Conservation (phyloP, 2,797 vertebrate species). For the Choloepus didactylus region DNA sequence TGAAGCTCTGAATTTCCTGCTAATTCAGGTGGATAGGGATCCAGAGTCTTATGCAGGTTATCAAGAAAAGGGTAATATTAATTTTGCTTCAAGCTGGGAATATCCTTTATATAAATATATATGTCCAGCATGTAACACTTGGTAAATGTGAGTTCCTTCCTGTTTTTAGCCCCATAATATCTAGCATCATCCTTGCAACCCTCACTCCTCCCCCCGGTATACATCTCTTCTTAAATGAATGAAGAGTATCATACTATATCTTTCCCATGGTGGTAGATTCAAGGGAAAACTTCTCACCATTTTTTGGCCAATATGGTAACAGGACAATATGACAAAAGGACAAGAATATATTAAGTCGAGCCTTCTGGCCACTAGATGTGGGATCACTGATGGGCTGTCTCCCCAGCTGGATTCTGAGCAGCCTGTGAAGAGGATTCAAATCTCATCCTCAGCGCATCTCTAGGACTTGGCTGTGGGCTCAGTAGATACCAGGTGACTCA, state of each 20-base stretch:
- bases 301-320: neutral
- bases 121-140: neutral
- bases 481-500: neutral
- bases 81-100: neutral
- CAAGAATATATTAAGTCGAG: neutral
- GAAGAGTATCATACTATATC: neutral
- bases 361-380: neutral
- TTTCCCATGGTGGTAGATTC: neutral
- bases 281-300: neutral
- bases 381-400: neutral
- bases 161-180: neutral
- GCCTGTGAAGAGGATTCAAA: neutral
- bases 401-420: neutral
- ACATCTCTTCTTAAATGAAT: neutral
- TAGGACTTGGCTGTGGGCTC: neutral
- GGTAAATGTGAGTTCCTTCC: neutral
- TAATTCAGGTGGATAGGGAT: neutral
- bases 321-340: neutral
- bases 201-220: no score
- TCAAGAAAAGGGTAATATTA: neutral
- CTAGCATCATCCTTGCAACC: neutral
- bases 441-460: neutral
- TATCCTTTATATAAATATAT: neutral
- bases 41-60: neutral
- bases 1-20: neutral